Conservation (phyloP, 2,888 invertebrate genomes). For the Aleiodes leptofemur region DNA sequence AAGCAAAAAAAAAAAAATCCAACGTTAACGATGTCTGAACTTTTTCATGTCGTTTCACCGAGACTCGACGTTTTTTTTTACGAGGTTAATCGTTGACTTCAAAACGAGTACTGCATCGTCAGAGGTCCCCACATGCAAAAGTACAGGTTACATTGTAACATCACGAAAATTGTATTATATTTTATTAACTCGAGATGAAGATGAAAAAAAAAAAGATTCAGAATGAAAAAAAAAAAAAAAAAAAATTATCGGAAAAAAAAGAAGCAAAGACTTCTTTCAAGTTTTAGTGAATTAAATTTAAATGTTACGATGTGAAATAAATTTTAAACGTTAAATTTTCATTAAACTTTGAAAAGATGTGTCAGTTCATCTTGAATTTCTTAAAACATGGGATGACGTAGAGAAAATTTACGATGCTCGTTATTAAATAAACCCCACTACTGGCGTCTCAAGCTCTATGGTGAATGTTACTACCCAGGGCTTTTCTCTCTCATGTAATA, state of each 20-base stretch:
- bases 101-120: slow-evolving; percentile 1
- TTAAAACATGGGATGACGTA: slow-evolving; percentile 49
- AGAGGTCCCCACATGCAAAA: too few species aligned
- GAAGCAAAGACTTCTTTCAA: slow-evolving; percentile 23
- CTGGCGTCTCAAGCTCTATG: not conserved
- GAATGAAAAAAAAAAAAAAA: too few species aligned
- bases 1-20: not conserved
- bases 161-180: too few species aligned
- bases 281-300: not conserved
- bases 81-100: slow-evolving; percentile 43
- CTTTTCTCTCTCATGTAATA: slow-evolving; percentile 9
- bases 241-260: slow-evolving; percentile 20
- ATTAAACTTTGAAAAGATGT: slow-evolving; percentile 52
- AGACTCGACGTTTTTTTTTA: slow-evolving; percentile 37
- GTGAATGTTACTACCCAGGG: slow-evolving; percentile 1
- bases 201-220: too few species aligned
- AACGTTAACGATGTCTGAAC: slow-evolving; percentile 7
- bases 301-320: slow-evolving; percentile 10
- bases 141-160: slow-evolving; percentile 2
- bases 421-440: slow-evolving; percentile 61
- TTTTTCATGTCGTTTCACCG: slow-evolving; percentile 4
- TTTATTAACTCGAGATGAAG: too few species aligned
- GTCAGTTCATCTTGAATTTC: slow-evolving; percentile 56
- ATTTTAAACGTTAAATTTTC: slow-evolving; percentile 35
- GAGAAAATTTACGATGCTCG: slow-evolving; percentile 63